Conservation (phyloP, 2,113 vertebrate genomes). For the Uropsilus gracilis region DNA sequence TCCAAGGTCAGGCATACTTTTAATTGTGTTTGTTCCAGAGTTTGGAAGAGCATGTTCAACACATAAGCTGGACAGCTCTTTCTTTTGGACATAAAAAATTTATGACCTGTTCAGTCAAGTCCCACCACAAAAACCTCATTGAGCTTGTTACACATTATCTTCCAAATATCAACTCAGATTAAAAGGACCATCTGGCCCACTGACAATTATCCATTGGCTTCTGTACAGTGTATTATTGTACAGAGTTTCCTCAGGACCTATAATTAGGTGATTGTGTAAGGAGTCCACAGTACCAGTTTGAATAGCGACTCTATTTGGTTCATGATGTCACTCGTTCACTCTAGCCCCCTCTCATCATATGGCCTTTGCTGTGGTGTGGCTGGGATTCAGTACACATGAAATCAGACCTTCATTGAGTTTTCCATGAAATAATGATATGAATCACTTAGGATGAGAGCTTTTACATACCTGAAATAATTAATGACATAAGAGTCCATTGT, state of each 20-base stretch:
- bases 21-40: neutral
- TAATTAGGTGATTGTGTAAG: slow-evolving; percentile 86
- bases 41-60: slow-evolving; percentile 1
- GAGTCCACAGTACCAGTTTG: slow-evolving; percentile 79
- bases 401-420: slow-evolving; percentile 81
- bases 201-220: slow-evolving; percentile 59
- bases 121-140: slow-evolving; percentile 48
- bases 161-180: slow-evolving; percentile 69
- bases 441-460: neutral
- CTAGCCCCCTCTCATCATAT: slow-evolving; percentile 78
- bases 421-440: slow-evolving; percentile 71
- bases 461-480: slow-evolving; percentile 39
- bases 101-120: slow-evolving; percentile 35
- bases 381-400: slow-evolving; percentile 81
- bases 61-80: neutral
- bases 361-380: slow-evolving; percentile 67
- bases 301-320: slow-evolving; percentile 85
- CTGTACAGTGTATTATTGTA: slow-evolving; percentile 79
- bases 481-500: neutral
- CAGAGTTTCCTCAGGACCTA: slow-evolving; percentile 78
- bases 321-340: slow-evolving; percentile 86
- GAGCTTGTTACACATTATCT: slow-evolving; percentile 43
- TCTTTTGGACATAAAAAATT: slow-evolving; percentile 21
- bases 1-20: neutral
- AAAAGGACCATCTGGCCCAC: slow-evolving; percentile 68